phyloP scores from a whole-genome alignment of 2,888 invertebrate genomes.

The Idaea aversata region DNA sequence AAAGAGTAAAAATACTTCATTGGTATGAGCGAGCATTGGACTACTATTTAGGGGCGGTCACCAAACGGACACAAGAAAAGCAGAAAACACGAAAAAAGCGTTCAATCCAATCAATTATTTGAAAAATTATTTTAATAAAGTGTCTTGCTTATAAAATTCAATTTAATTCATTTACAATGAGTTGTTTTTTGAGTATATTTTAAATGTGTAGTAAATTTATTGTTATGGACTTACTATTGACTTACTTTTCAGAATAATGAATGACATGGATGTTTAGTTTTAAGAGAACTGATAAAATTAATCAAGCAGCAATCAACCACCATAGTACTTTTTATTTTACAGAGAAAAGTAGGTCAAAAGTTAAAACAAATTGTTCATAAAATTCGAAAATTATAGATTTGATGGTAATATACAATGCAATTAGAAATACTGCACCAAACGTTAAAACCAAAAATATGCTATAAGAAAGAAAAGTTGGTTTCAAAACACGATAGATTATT shows the following conservation, averaged over 20 bases:
- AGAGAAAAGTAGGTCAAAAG: slow-evolving; percentile 53
- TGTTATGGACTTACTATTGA: slow-evolving; percentile 45
- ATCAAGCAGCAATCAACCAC: neutral
- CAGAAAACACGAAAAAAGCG: slow-evolving; percentile 82
- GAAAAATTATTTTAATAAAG: slow-evolving; percentile 68
- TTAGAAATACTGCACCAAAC: slow-evolving; percentile 79
- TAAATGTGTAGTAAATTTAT: slow-evolving; percentile 47
- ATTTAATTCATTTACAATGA: slow-evolving; percentile 57
- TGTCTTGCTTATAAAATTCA: slow-evolving; percentile 57
- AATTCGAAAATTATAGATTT: slow-evolving; percentile 56
- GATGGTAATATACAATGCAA: slow-evolving; percentile 78
- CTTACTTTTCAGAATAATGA: slow-evolving; percentile 41
- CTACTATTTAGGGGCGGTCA: slow-evolving; percentile 77
- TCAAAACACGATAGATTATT: slow-evolving; percentile 56
- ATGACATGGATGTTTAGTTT: slow-evolving; percentile 7
- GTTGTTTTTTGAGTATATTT: slow-evolving; percentile 79
- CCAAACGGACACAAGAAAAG: slow-evolving; percentile 82
- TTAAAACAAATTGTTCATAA: slow-evolving; percentile 47
- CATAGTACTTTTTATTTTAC: neutral
- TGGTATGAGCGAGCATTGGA: slow-evolving; percentile 78
- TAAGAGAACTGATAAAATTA: neutral
- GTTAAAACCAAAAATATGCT: slow-evolving; percentile 74
- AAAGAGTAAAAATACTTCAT: slow-evolving; percentile 72
- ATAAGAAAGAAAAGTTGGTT: slow-evolving; percentile 61
- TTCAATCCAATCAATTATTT: slow-evolving; percentile 80